Conservation (phyloP, 2,888 invertebrate genomes). For the Latheticus oryzae region DNA sequence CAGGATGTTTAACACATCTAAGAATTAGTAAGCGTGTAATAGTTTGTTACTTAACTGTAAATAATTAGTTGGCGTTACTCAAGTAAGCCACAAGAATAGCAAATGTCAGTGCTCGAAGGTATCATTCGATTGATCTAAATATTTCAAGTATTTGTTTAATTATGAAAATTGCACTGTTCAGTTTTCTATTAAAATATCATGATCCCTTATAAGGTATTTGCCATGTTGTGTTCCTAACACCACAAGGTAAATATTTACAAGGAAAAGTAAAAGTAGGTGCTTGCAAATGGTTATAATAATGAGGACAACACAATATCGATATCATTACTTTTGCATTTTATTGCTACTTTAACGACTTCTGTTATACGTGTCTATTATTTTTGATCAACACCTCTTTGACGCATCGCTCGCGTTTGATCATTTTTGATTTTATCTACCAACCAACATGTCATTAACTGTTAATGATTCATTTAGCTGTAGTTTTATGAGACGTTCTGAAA, state of each 20-base stretch:
- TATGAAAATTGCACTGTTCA: slow-evolving; percentile 50
- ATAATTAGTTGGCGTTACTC: slow-evolving; percentile 36
- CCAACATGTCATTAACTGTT: slow-evolving; percentile 16
- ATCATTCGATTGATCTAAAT: slow-evolving; percentile 47
- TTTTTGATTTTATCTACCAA: slow-evolving; percentile 20
- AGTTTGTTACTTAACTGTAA: slow-evolving; percentile 62
- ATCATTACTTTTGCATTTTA: slow-evolving; percentile 44
- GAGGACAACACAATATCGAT: slow-evolving; percentile 55
- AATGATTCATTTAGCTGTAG: slow-evolving; percentile 6
- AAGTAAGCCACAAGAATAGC: slow-evolving; percentile 35
- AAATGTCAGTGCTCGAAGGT: slow-evolving; percentile 35
- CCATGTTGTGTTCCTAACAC: slow-evolving; percentile 51
- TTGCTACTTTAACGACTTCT: slow-evolving; percentile 33
- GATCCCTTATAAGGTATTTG: slow-evolving; percentile 60
- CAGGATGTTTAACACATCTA: slow-evolving; percentile 25
- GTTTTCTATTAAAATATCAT: slow-evolving; percentile 56
- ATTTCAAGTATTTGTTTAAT: slow-evolving; percentile 49
- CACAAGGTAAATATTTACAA: slow-evolving; percentile 63
- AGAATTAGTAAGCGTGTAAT: slow-evolving; percentile 32
- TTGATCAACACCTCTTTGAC: background rate
- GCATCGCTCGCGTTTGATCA: no score
- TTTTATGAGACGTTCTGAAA: slow-evolving; percentile 4
- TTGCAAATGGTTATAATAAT: slow-evolving; percentile 58
- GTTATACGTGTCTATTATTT: slow-evolving; percentile 24
- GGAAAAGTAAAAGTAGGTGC: slow-evolving; percentile 65